Evolutionary conservation across 2,888 invertebrate genomes (phyloP).

Genomic region (Acheta domesticus): DNA sequence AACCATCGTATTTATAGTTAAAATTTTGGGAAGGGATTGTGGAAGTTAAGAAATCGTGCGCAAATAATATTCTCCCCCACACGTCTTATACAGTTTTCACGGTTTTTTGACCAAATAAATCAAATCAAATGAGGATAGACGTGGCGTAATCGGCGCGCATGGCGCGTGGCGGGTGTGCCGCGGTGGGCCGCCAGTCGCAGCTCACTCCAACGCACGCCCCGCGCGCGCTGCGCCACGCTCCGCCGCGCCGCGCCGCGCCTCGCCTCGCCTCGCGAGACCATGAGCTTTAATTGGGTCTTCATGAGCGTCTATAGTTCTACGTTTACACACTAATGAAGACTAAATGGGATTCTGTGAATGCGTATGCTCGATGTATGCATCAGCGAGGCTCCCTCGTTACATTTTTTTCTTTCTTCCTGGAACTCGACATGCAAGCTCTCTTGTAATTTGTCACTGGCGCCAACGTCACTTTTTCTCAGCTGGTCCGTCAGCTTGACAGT

Average conservation of each 20-base stretch:
- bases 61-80: too few species aligned
- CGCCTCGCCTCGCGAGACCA: neutral
- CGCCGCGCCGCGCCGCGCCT: neutral
- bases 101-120: too few species aligned
- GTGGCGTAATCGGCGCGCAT: too few species aligned
- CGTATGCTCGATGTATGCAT: neutral
- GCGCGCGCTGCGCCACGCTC: neutral
- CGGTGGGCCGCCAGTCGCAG: neutral
- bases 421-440: too few species aligned
- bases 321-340: neutral
- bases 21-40: too few species aligned
- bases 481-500: too few species aligned
- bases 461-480: too few species aligned
- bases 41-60: too few species aligned
- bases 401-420: neutral
- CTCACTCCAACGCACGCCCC: neutral
- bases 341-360: neutral
- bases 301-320: neutral
- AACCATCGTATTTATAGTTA: too few species aligned
- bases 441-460: too few species aligned
- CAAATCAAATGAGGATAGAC: too few species aligned
- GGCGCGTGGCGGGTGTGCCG: neutral
- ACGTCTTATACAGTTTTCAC: too few species aligned
- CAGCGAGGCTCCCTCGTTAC: neutral
- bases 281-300: neutral